Evolutionary conservation across 2,888 invertebrate species (phyloP), one percentile per base, ranked within the genome.

Genomic region (Mylabris sibirica): DNA sequence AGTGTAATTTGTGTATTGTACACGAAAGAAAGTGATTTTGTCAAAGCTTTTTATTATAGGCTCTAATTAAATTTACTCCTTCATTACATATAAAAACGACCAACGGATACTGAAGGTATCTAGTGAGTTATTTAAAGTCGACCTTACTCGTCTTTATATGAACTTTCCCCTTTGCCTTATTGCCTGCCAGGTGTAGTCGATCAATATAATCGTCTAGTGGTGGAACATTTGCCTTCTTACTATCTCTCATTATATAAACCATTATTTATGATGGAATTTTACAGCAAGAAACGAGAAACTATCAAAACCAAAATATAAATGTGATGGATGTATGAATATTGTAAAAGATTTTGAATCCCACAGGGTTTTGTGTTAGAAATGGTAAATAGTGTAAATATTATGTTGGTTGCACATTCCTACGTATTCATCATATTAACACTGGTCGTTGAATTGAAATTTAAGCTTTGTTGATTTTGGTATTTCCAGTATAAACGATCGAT

Each of bases 161-260:
- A 53, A 24, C 49, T 49, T 49, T 49, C 49, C 53, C 41, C 41
- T 66, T 59, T 41, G 60, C 60, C 65, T 65, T 73, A 77, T 30
- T 30, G 30, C 76, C 76, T 76, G 75, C 68, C 73, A 76, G 76
- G 75, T 76, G 71, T 68, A 53, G 22, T 24, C 73, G 77, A 76
- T 77, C 77, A 76, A 77, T 77, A 77, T 72, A 67, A 64, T 67
- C 69, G 75, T 76, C 74, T 74, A 73, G 70, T 74, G 73, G 53
- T 14, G 30, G 60, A 17, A 30, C 17, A 3, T n/a, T 5, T 9
- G 30, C 9, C 30, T 3, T 20, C 30, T 17, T 60, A 34, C 30
- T 14, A 60, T 30, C 17, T 14, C 34, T n/a, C 30, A 22, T 60
- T 60, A 17, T 60, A 17, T 35, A 30, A 34, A 30, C 59, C 30